These are phyloP conservation scores for Paramisgurnus dabryanus DNA, from an alignment of 2,113 vertebrate species.

Conservation along the genomic window DNA sequence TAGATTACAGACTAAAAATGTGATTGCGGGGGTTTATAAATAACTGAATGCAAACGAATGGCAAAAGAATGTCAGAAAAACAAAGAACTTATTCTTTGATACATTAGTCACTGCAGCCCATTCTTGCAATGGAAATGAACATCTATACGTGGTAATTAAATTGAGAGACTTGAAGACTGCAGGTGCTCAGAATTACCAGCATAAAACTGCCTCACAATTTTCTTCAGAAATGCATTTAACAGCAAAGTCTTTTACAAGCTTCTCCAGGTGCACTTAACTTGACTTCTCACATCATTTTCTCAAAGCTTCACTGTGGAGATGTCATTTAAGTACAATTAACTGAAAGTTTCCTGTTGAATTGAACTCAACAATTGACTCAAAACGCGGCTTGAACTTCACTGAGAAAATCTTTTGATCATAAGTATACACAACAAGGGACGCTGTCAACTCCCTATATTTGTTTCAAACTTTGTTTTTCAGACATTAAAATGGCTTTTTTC, in stretches of 20 bases:
- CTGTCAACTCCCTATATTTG: background rate
- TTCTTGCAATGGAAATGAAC: background rate
- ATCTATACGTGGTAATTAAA: background rate
- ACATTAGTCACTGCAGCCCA: background rate
- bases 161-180: background rate
- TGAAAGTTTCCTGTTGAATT: background rate
- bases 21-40: conserved; percentile 25
- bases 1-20: conserved; percentile 39
- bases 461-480: background rate
- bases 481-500: too few relatives aligned
- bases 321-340: background rate
- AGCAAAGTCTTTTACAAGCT: too few relatives aligned
- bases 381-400: background rate
- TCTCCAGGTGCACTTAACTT: background rate
- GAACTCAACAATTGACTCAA: background rate
- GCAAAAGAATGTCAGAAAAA: background rate
- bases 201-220: background rate
- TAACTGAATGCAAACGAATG: conserved; percentile 1
- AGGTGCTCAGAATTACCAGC: background rate
- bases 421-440: background rate
- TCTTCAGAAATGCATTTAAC: background rate
- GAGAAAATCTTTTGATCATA: background rate
- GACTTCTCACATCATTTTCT: background rate
- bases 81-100: too few relatives aligned
- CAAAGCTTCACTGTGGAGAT: background rate